Evolutionary conservation across 1,140 invertebrate genomes (phyloP), one percentile per base, ranked within the genome.

Genomic region (Parapsyche elsis): DNA sequence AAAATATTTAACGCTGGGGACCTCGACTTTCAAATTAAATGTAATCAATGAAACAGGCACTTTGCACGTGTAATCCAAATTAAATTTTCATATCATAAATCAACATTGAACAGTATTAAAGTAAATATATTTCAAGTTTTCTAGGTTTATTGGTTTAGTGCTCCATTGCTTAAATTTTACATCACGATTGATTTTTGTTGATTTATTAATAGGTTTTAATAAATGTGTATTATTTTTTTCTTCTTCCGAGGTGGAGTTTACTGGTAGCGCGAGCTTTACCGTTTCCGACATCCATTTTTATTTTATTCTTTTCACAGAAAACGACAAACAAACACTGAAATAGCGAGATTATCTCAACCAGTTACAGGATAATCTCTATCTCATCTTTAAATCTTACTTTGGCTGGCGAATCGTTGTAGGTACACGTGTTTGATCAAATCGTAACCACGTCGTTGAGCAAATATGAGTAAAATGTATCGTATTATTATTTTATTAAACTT

Each of bases 311-410:
- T 67, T 67, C 23, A 67, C 23, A 10, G 16, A 19, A 23, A 21
- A 21, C 59, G 59, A 61, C 59, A 23, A 19, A 14, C 64, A 24
- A 2, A 19, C 14, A 23, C 23, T 67, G 0, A n/a, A 9, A 16
- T n/a, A 21, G 9, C 14, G 0, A 23, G 64, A 67, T 67, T 67
- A 67, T 67, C 64, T 67, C 26, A 67, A 67, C 64, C 64, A 67
- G 64, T 67, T 67, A 67, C 64, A 21, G 64, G 64, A 67, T 67
- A 67, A 67, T 67, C 64, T 67, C 24, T 67, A 5, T 53, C 49
- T 30, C 64, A 23, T 67, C 19, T 67, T 24, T 67, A 26, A 67
- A 67, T 67, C 64, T 67, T 67, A 23, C 64, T 67, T 67, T 67
- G 5, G 64, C 14, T 67, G 1, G 23, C 19, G 64, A 67, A 12